These are phyloP conservation scores for Rhinoptilus africanus DNA, from an alignment of 2,113 vertebrate species.

Conservation along the genomic window DNA sequence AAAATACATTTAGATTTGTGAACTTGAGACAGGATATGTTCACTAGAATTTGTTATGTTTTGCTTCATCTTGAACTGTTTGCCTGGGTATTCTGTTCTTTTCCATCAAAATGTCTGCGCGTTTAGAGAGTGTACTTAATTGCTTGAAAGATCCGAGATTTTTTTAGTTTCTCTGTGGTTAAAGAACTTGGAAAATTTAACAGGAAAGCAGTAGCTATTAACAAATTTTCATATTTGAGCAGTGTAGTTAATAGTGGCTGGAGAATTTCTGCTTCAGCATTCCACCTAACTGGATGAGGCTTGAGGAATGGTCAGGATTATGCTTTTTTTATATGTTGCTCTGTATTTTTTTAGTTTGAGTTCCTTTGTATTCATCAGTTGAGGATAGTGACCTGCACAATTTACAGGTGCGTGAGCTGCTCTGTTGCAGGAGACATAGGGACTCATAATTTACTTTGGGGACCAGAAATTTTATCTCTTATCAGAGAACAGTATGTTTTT, in stretches of 20 bases:
- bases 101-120: background rate
- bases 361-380: background rate
- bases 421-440: background rate
- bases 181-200: background rate
- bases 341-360: background rate
- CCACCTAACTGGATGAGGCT: background rate
- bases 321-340: background rate
- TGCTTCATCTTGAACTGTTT: background rate
- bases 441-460: background rate
- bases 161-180: background rate
- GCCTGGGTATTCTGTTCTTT: background rate
- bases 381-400: background rate
- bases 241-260: background rate
- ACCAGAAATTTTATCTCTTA: background rate
- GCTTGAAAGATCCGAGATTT: background rate
- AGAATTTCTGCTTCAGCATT: background rate
- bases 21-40: background rate
- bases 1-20: background rate
- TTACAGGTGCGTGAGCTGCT: background rate
- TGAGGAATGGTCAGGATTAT: background rate
- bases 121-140: background rate
- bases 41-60: background rate
- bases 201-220: background rate
- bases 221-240: background rate
- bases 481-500: background rate